Evolutionary conservation across 2,888 invertebrate species (phyloP), one percentile per base, ranked within the genome.

Genomic region (Hermodice carunculata): DNA sequence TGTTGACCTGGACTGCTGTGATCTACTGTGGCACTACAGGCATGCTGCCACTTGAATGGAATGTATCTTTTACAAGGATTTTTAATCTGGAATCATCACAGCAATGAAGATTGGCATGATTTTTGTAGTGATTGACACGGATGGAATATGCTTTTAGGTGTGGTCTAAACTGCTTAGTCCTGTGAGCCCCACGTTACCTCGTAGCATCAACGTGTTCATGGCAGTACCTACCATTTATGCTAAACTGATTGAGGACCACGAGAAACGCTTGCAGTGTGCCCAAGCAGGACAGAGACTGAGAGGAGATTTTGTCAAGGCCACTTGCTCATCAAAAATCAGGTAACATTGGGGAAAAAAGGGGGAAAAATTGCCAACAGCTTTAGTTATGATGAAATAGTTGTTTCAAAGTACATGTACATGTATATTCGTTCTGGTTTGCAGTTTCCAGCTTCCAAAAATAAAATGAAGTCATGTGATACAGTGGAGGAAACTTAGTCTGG

Each of bases 201-300:
- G 90, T 32, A 88, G 91, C 48, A 89, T 93, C 24, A 92, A 91
- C 43, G 88, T 93, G 57, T 93, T 93, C 81, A 94, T 95, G 91
- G 96, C 92, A n/a, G 95, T 95, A 40, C 96, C 96, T 0, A 94
- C 95, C 0, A 93, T 95, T 81, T 96, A 95, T 85, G 90, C 91
- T 53, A 91, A 92, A 66, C 88, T 97, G 11, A 90, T 93, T 2
- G 90, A 91, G 58, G 92, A 93, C 77, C 93, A 92, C 34, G 76
- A 81, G 17, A 51, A 62, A 31, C 67, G 75, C 24, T 56, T 58
- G 28, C n/a, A n/a, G n/a, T n/a, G n/a, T n/a, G n/a, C n/a, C n/a
- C n/a, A n/a, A n/a, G n/a, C n/a, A n/a, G 26, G 72, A 28, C 64
- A 43, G 28, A 63, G 63, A 28, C 67, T 67, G 2, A 65, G 70